A percentile compares a stretch with the other conserved stretches of the same genome.
phyloP scores from a whole-genome alignment of 2,797 vertebrate genomes.

The Cercopithecus diana region DNA sequence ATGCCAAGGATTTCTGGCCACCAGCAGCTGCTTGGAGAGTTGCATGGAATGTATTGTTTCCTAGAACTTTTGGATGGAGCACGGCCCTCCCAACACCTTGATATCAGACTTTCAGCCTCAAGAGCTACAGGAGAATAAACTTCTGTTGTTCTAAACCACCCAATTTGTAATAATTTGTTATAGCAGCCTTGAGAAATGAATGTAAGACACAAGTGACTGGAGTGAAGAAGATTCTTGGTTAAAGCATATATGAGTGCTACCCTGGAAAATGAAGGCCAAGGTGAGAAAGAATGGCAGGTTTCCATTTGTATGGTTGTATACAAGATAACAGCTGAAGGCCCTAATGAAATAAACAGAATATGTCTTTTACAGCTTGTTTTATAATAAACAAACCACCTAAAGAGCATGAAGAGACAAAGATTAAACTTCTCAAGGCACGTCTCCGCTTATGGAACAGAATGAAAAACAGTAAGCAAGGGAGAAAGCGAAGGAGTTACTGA shows the following conservation, averaged over 20 bases:
- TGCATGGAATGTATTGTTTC: accelerated
- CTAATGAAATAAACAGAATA: background rate
- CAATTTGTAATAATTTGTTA: background rate
- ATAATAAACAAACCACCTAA: background rate
- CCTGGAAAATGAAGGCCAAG: background rate
- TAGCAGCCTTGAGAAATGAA: background rate
- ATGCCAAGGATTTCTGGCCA: background rate
- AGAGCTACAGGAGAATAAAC: background rate
- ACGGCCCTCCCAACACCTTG: background rate
- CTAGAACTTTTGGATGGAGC: background rate
- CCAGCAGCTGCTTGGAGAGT: background rate
- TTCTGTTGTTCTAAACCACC: background rate
- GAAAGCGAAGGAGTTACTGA: background rate
- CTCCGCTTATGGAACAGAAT: background rate
- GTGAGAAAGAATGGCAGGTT: background rate
- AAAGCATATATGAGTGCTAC: background rate
- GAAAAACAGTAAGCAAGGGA: background rate
- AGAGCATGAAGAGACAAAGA: background rate
- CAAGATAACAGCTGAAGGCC: background rate
- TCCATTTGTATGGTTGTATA: background rate
- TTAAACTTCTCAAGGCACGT: background rate
- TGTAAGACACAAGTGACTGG: background rate
- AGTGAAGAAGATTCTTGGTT: background rate
- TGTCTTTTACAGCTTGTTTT: background rate
- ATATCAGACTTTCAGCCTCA: background rate